Evolutionary conservation across 2,888 invertebrate genomes (phyloP).

Genomic region (Minunthozetes semirufus): DNA sequence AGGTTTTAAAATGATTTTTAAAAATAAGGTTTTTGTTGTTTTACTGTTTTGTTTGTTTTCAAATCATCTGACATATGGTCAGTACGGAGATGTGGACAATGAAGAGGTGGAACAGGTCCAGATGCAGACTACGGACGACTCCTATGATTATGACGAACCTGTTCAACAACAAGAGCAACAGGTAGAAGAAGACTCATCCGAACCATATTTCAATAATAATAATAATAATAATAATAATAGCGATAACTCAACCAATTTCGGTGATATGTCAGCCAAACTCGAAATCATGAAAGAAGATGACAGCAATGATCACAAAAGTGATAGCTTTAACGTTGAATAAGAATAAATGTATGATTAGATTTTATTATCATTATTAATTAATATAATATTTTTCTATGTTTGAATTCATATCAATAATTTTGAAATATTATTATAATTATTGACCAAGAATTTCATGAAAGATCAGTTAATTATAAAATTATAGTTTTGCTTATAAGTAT

Average conservation of each 20-base stretch:
- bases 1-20: background rate
- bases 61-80: background rate
- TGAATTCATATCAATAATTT: no score
- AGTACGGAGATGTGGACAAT: constrained; percentile 9
- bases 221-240: no score
- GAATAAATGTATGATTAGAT: no score
- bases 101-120: constrained; percentile 27
- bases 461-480: no score
- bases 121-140: constrained; percentile 20
- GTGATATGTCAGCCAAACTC: background rate
- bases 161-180: constrained; percentile 9
- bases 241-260: background rate
- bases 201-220: background rate
- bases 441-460: no score
- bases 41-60: background rate
- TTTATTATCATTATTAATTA: no score
- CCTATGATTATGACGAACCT: constrained; percentile 10
- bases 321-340: no score
- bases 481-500: no score
- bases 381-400: no score
- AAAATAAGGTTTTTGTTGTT: background rate
- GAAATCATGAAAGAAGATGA: background rate
- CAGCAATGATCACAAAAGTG: no score
- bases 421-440: no score
- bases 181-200: background rate